phyloP scores from a whole-genome alignment of 2,113 vertebrate genomes.

The Lampris megalopsis region DNA sequence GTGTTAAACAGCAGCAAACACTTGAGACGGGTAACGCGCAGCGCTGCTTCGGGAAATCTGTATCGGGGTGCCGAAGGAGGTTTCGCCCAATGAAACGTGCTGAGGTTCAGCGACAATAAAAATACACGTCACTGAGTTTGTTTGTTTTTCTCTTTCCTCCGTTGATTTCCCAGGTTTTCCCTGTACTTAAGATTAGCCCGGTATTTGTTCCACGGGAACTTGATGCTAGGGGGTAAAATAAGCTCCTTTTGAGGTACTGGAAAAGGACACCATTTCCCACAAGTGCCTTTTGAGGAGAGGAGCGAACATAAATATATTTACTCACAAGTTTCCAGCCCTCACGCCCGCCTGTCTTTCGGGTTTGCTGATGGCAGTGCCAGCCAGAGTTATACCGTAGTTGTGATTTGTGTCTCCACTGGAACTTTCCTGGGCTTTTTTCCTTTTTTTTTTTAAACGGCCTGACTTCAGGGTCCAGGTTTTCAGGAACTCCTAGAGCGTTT shows the following conservation, averaged over 20 bases:
- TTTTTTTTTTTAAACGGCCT: constrained; percentile 24
- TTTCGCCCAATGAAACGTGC: constrained; percentile 27
- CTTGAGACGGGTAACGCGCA: constrained; percentile 9
- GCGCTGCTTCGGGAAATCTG: constrained; percentile 34
- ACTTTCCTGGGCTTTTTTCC: constrained; percentile 71
- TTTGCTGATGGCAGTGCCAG: constrained; percentile 48
- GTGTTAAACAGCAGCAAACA: constrained; percentile 70
- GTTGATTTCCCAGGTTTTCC: constrained; percentile 41
- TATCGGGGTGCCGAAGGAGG: constrained; percentile 26
- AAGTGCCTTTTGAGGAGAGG: constrained; percentile 57
- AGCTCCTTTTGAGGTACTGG: constrained; percentile 49
- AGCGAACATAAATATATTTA: constrained; percentile 68
- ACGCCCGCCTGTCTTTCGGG: constrained; percentile 35
- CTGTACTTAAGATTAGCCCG: constrained; percentile 47
- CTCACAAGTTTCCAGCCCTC: constrained; percentile 69
- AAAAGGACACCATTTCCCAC: constrained; percentile 58
- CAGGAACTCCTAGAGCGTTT: constrained; percentile 52
- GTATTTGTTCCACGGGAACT: constrained; percentile 67
- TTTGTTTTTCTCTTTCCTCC: constrained; percentile 37
- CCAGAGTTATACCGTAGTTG: constrained; percentile 52
- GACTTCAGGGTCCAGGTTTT: constrained; percentile 53
- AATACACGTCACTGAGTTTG: constrained; percentile 13
- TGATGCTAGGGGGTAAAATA: constrained; percentile 36
- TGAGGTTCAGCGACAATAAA: constrained; percentile 43
- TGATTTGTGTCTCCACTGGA: constrained; percentile 75